Evolutionary conservation across 2,797 vertebrate genomes (phyloP).

Genomic region (Tangara arthus): DNA sequence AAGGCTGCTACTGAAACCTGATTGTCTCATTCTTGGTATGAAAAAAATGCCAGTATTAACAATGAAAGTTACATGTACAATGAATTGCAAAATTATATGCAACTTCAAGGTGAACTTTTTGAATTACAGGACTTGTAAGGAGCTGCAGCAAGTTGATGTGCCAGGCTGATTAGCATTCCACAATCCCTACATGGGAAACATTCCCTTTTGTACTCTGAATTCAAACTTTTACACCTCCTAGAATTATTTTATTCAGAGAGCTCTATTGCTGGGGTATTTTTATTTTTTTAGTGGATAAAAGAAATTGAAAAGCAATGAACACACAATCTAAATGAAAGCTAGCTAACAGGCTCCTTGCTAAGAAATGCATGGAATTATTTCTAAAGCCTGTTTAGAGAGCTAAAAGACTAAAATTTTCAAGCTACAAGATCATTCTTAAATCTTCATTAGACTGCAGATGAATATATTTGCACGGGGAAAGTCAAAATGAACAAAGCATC

Average conservation of each 20-base stretch:
- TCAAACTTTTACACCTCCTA: constrained; percentile 8
- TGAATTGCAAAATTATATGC: constrained; percentile 15
- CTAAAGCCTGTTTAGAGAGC: neutral
- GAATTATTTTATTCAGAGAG: constrained; percentile 28
- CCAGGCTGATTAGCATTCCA: constrained; percentile 45
- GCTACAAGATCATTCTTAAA: neutral
- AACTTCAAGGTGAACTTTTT: constrained; percentile 65
- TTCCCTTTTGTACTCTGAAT: constrained; percentile 24
- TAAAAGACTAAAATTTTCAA: neutral
- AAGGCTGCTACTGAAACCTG: neutral
- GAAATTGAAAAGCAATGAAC: constrained; percentile 3
- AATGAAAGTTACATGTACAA: neutral
- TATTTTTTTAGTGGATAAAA: constrained; percentile 17
- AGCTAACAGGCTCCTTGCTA: neutral
- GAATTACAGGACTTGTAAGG: constrained; percentile 11
- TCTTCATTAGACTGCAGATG: neutral
- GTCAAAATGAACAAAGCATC: neutral
- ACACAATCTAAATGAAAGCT: neutral
- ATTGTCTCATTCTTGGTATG: neutral
- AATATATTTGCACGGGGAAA: neutral
- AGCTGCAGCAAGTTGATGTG: neutral
- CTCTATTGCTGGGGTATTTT: neutral
- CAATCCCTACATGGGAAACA: neutral
- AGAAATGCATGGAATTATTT: neutral
- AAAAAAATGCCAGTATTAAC: neutral